Conservation (phyloP, 2,113 vertebrate species). For the Odontophorus gujanensis region DNA sequence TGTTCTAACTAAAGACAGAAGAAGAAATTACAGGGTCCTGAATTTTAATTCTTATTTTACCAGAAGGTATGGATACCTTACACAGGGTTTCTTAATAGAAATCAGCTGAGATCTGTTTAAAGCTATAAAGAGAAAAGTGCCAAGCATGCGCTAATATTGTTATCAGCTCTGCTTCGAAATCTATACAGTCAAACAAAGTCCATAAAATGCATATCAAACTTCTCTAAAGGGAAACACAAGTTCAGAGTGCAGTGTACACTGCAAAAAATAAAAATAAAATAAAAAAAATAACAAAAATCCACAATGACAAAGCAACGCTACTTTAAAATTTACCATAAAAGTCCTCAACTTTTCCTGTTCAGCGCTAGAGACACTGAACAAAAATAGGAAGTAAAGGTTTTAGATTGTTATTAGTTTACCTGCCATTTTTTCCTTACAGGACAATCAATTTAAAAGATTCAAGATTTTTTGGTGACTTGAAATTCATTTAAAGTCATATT, state of each 20-base stretch:
- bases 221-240: neutral
- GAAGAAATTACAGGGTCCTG: neutral
- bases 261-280: neutral
- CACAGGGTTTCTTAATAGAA: neutral
- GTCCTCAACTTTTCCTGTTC: neutral
- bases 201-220: constrained; percentile 5
- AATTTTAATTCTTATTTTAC: neutral
- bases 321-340: constrained; percentile 11
- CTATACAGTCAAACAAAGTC: neutral
- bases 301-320: neutral
- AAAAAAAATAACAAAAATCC: too few species aligned
- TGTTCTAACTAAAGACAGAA: neutral
- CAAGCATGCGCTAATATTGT: neutral
- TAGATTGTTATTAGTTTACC: neutral
- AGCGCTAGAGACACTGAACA: neutral
- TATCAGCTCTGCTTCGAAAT: neutral
- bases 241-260: neutral
- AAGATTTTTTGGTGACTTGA: neutral
- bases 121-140: neutral
- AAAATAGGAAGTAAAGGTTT: neutral
- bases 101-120: neutral
- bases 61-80: neutral
- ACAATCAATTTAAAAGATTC: neutral
- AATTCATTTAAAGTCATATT: neutral
- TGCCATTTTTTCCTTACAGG: neutral